Evolutionary conservation across 2,797 vertebrate species (phyloP), one percentile per base, ranked within the genome.

Genomic region (Acanthopagrus latus): DNA sequence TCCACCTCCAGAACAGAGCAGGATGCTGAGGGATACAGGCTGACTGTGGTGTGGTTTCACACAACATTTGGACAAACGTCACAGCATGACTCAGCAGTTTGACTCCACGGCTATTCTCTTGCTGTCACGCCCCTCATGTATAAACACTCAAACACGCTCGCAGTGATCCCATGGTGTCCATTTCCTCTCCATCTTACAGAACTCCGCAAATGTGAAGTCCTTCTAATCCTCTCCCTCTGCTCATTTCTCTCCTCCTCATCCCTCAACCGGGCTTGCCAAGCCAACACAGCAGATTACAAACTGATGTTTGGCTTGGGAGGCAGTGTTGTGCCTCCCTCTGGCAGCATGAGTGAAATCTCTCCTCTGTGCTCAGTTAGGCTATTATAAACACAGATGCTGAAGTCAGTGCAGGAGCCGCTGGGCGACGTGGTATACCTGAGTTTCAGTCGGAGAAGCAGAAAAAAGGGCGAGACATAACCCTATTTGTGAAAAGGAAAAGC

Each of bases 61-160:
- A 89, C 88, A 88, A 83, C 88, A 93, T 84, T 90, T 86, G 86
- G 85, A 70, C 70, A 77, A 84, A 89, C 78, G 82, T 91, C 89
- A 94, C 82, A 72, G 80, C 70, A 83, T 92, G 92, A 94, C 88
- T 92, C 90, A 81, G 90, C 93, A 88, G 65, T 86, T 92, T 81
- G 66, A 60, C 78, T 82, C 74, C 16, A 2, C 27, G 56, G 76
- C 79, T 82, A 64, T 62, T 76, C 56, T 81, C 65, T 71, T 44
- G 74, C 71, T 3, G 48, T 67, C 75, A 64, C 60, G 69, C 51
- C 44, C 69, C n/a, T 82, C 58, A 4, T 41, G 57, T 58, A 55
- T 55, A 64, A 82, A 84, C 57, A 74, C 69, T 64, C 67, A 76
- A 44, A 74, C 74, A 78, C 17, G 74, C 81, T 81, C 65, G 72